phyloP scores from a whole-genome alignment of 2,888 invertebrate species.

The Autographa gamma region DNA sequence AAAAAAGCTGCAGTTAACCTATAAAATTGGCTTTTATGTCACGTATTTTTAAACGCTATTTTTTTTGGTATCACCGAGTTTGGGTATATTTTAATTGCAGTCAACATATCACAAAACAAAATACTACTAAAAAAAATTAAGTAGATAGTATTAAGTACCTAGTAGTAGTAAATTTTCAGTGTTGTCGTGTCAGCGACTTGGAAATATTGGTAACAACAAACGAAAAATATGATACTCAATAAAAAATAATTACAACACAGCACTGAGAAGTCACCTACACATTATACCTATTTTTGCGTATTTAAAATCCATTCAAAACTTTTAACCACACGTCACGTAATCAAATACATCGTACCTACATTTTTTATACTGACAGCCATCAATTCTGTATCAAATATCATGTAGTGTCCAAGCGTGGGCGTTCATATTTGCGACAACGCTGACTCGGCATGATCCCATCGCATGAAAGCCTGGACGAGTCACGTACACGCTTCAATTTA shows the following conservation, averaged over 20 bases:
- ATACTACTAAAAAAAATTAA: too few species aligned
- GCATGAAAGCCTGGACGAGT: constrained; percentile 51
- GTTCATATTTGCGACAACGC: constrained; percentile 53
- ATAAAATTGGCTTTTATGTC: constrained; percentile 6
- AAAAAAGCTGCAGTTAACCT: neutral
- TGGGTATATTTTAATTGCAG: too few species aligned
- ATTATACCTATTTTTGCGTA: neutral
- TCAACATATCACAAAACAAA: too few species aligned
- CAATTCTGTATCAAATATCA: constrained; percentile 52
- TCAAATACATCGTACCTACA: constrained; percentile 33
- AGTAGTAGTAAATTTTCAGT: too few species aligned
- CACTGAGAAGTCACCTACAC: neutral
- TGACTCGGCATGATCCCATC: constrained; percentile 60
- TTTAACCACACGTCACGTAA: constrained; percentile 32
- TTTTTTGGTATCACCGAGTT: neutral
- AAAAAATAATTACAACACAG: neutral
- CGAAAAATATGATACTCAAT: neutral
- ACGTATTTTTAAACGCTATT: neutral
- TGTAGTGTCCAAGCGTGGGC: constrained; percentile 51
- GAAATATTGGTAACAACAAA: too few species aligned
- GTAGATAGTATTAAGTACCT: too few species aligned
- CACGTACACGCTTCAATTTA: constrained; percentile 62
- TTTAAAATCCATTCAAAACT: constrained; percentile 16
- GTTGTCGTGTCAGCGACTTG: too few species aligned
- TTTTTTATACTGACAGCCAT: constrained; percentile 42